These are phyloP conservation scores for Pogonocherus hispidulus DNA, from an alignment of 2,888 invertebrate genomes.

Conservation along the genomic window DNA sequence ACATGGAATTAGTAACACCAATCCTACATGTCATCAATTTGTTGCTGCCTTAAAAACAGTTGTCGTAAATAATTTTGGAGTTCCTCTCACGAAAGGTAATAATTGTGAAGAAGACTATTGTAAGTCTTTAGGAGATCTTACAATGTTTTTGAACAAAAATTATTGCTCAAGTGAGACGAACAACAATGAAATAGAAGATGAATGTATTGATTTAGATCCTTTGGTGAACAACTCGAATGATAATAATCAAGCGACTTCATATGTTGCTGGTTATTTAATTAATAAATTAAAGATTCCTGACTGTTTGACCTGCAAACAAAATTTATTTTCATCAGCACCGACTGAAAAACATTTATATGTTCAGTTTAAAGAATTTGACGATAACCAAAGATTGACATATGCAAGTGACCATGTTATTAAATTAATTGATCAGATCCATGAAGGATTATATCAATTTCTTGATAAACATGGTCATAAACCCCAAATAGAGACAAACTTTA, in stretches of 20 bases:
- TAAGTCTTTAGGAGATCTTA: not conserved
- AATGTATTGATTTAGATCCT: not conserved
- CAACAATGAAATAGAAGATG: not conserved
- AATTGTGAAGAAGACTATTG: slow-evolving; percentile 6
- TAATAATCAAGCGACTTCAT: not conserved
- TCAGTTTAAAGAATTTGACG: too few species aligned
- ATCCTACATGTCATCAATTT: too few species aligned
- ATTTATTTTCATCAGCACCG: not conserved
- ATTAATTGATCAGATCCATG: too few species aligned
- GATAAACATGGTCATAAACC: too few species aligned
- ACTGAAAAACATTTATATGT: not conserved
- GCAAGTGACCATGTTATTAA: too few species aligned
- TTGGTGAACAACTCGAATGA: not conserved
- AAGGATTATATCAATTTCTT: too few species aligned
- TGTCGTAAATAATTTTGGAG: slow-evolving; percentile 28
- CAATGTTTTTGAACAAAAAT: not conserved
- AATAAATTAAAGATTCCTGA: not conserved
- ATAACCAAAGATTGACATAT: too few species aligned
- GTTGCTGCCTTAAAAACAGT: too few species aligned
- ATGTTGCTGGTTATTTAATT: not conserved
- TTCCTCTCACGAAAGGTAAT: not conserved
- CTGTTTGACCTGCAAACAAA: not conserved
- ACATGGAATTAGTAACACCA: too few species aligned
- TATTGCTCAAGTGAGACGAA: not conserved
- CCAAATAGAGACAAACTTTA: too few species aligned